Evolutionary conservation across 2,888 invertebrate species (phyloP).

Genomic region (Drosophila parthenogenetica): DNA sequence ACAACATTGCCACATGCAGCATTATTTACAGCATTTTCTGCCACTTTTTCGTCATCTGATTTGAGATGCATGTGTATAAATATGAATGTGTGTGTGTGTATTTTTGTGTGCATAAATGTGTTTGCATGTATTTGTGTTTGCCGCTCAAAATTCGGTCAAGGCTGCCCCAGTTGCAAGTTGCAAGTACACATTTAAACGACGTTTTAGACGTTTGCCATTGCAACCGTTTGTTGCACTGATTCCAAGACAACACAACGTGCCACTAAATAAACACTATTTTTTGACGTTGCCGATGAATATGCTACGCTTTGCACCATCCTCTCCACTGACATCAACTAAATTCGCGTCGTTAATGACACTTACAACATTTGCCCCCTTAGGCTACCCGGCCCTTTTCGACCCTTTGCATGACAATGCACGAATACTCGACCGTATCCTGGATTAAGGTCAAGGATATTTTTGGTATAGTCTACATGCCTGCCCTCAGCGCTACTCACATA

Average conservation of each 20-base stretch:
- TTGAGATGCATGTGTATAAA: conserved; percentile 4
- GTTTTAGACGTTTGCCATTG: conserved; percentile 41
- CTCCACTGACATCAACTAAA: conserved; percentile 17
- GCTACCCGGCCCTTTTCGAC: neutral
- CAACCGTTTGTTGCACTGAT: conserved; percentile 18
- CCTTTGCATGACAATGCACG: conserved; percentile 52
- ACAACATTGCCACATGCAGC: conserved; percentile 48
- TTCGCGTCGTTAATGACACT: conserved; percentile 60
- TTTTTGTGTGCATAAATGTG: conserved; percentile 4
- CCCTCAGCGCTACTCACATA: neutral
- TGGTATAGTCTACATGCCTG: conserved; percentile 33
- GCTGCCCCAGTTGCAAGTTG: conserved; percentile 41
- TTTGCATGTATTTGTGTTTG: conserved; percentile 50
- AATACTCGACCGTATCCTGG: conserved; percentile 24
- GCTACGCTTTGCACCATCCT: neutral
- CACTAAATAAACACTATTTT: conserved; percentile 56
- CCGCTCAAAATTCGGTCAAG: conserved; percentile 75
- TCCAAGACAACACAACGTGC: conserved; percentile 43
- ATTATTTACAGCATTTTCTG: conserved; percentile 40
- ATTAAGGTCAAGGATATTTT: conserved; percentile 72
- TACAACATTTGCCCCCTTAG: conserved; percentile 30
- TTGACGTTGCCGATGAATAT: conserved; percentile 31
- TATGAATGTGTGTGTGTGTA: conserved; percentile 1
- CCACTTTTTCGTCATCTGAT: conserved; percentile 48
- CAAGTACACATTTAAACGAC: conserved; percentile 48